phyloP scores from a whole-genome alignment of 2,113 vertebrate genomes.

The Ellobius talpinus region DNA sequence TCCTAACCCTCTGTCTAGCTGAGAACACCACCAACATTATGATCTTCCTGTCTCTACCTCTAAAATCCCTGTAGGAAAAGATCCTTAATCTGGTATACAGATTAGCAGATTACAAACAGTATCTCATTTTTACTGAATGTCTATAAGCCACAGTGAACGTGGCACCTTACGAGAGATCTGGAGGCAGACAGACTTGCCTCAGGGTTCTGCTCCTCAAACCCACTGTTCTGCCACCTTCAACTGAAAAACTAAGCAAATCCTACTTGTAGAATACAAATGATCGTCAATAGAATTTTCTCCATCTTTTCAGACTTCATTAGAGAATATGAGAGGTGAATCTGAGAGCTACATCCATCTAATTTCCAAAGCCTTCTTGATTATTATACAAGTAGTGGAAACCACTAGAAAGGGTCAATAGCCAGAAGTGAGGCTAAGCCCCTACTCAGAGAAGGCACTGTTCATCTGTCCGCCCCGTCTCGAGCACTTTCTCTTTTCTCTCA shows the following conservation, averaged over 20 bases:
- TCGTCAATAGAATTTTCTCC: not conserved
- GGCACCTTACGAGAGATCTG: not conserved
- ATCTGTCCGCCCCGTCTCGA: not conserved
- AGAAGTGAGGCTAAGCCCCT: constrained; percentile 19
- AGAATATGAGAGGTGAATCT: not conserved
- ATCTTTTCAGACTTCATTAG: not conserved
- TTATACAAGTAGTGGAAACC: not conserved
- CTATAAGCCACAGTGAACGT: not conserved
- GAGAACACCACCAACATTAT: no score
- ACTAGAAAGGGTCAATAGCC: constrained; percentile 65
- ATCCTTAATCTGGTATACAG: not conserved
- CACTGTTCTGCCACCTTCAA: fast-evolving
- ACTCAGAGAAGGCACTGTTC: not conserved
- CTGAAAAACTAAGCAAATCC: not conserved
- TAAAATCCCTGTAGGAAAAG: constrained; percentile 1
- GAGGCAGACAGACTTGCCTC: not conserved
- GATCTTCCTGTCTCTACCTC: not conserved
- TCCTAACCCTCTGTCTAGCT: not conserved
- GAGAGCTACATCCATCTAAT: not conserved
- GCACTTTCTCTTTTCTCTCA: constrained; percentile 26
- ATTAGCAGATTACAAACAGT: not conserved
- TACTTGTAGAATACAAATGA: not conserved
- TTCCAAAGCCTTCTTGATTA: not conserved
- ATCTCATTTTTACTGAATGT: not conserved
- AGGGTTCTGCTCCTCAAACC: not conserved